Conservation (phyloP, 2,113 vertebrate species). For the Myotis lucifugus region DNA sequence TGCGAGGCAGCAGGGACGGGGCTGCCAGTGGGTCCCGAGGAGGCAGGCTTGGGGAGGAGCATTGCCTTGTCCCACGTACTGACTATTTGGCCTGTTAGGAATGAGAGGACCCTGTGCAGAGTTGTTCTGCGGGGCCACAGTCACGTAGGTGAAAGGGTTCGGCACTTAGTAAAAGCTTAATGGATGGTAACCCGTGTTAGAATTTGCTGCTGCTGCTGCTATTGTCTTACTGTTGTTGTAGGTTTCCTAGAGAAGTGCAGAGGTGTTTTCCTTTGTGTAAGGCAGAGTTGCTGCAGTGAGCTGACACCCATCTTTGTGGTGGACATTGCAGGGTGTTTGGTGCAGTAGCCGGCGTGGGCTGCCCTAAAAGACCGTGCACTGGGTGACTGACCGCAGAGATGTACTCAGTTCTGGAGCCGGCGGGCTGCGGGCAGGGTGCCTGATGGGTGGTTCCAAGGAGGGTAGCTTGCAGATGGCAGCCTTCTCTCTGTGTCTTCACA, state of each 20-base stretch:
- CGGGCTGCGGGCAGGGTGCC: neutral
- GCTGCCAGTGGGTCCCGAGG: neutral
- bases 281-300: neutral
- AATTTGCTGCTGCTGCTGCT: neutral
- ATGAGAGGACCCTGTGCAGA: neutral
- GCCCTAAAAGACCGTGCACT: fast-evolving
- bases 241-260: neutral
- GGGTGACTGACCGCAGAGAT: neutral
- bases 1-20: neutral
- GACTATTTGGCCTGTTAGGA: neutral
- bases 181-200: neutral
- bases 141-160: neutral
- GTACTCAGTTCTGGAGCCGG: neutral
- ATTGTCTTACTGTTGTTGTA: neutral
- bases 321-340: neutral
- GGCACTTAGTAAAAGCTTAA: neutral
- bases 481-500: neutral
- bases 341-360: neutral
- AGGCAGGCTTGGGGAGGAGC: neutral
- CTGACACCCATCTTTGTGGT: neutral
- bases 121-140: neutral
- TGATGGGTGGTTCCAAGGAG: neutral
- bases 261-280: neutral
- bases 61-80: neutral
- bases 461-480: neutral